Evolutionary conservation across 2,888 invertebrate genomes (phyloP).

Genomic region (Ectemnius lituratus): DNA sequence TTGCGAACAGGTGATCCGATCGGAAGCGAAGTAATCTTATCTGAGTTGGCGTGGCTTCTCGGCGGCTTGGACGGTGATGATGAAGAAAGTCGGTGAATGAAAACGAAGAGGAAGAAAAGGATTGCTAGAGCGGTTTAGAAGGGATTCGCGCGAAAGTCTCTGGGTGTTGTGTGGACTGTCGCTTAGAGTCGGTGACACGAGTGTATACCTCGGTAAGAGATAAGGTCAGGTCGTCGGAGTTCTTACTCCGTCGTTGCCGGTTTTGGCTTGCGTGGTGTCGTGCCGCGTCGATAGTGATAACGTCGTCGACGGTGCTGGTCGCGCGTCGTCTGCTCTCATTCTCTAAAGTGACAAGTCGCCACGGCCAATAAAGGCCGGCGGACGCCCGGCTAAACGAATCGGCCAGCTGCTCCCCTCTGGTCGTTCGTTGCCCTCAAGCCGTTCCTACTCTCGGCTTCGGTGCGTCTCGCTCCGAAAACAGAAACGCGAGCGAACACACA

Average conservation of each 20-base stretch:
- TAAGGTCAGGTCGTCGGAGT: not conserved
- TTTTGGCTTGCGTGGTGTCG: too few relatives aligned
- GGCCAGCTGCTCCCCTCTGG: slow-evolving; percentile 45
- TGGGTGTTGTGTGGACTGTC: slow-evolving; percentile 33
- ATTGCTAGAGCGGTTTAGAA: not conserved
- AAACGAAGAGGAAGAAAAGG: not conserved
- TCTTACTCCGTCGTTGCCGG: too few relatives aligned
- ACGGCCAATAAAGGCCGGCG: slow-evolving; percentile 44
- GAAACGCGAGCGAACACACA: slow-evolving; percentile 1
- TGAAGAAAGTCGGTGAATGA: slow-evolving; percentile 5
- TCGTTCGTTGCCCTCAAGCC: slow-evolving; percentile 36
- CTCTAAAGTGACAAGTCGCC: slow-evolving; percentile 46
- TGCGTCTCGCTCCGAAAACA: not conserved
- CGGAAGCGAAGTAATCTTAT: slow-evolving; percentile 7
- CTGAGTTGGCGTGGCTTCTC: not conserved
- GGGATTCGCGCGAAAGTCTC: slow-evolving; percentile 6
- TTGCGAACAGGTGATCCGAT: slow-evolving; percentile 44
- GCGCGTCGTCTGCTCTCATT: slow-evolving; percentile 42
- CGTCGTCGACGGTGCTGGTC: slow-evolving; percentile 5
- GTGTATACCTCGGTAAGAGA: slow-evolving; percentile 8
- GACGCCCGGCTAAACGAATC: slow-evolving; percentile 37
- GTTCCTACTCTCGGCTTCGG: not conserved
- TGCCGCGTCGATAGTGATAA: slow-evolving; percentile 4
- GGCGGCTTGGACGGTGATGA: not conserved
- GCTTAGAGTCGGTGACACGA: slow-evolving; percentile 16